Evolutionary conservation across 1,140 invertebrate genomes (phyloP).

Genomic region (Drosophila lacertosa): DNA sequence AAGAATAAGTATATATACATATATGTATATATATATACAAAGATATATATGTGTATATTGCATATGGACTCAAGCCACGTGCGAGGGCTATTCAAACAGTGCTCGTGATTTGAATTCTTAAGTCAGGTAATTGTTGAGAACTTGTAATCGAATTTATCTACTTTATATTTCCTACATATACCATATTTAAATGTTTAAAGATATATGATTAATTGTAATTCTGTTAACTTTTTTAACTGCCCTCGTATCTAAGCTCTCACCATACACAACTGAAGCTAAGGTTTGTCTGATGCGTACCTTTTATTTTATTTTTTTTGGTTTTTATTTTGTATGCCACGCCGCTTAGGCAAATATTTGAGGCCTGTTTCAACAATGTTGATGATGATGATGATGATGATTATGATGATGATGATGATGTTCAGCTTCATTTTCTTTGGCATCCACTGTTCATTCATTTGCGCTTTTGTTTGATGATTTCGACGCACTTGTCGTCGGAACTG

Average conservation of each 20-base stretch:
- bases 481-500: conserved; percentile 56
- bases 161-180: too few relatives aligned
- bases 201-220: neutral
- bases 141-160: neutral
- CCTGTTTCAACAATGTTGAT: conserved; percentile 37
- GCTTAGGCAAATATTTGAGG: conserved; percentile 58
- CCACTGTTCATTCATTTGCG: conserved; percentile 60
- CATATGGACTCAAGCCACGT: conserved; percentile 8
- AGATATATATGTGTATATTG: neutral
- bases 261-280: conserved; percentile 6
- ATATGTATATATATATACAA: neutral
- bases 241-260: conserved; percentile 1
- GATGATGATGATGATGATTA: conserved; percentile 1
- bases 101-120: conserved; percentile 12
- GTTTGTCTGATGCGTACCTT: conserved; percentile 31
- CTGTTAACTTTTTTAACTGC: conserved; percentile 1
- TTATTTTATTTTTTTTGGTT: too few relatives aligned
- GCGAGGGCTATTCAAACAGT: conserved; percentile 19
- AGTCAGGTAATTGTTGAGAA: neutral
- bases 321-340: conserved; percentile 32
- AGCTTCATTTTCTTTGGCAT: conserved; percentile 8
- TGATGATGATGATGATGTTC: conserved; percentile 13
- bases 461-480: conserved; percentile 71
- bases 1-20: neutral
- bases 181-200: too few relatives aligned